phyloP scores from a whole-genome alignment of 30 jellyfish, hydroid and myxozoan genomes.

The Aurelia aurita complex sp. Pacific region DNA sequence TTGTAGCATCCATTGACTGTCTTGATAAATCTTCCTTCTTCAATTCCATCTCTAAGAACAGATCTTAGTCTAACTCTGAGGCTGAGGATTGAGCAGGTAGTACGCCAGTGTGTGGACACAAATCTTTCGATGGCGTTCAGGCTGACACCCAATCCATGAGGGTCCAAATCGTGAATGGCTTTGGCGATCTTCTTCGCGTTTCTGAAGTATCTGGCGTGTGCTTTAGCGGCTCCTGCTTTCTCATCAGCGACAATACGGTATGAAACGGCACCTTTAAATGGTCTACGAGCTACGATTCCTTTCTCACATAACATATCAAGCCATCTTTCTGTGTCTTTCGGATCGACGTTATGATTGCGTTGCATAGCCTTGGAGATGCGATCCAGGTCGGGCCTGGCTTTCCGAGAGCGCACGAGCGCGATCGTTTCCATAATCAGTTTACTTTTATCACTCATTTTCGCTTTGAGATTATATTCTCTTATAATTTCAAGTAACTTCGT shows the following conservation, averaged over 20 bases:
- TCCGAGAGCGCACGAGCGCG: conserved; percentile 81
- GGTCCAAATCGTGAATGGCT: conserved; percentile 56
- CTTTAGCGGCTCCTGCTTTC: conserved; percentile 58
- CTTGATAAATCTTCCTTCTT: conserved; percentile 63
- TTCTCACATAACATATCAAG: conserved; percentile 50
- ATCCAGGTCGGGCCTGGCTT: conserved; percentile 86
- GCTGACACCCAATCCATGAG: conserved; percentile 71
- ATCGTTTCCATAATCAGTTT: conserved; percentile 68
- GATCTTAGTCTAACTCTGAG: conserved; percentile 69
- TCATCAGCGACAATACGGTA: conserved; percentile 75
- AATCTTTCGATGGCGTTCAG: conserved; percentile 66
- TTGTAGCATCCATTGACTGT: conserved; percentile 58
- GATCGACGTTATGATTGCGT: conserved; percentile 74
- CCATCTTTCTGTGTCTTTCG: conserved; percentile 76
- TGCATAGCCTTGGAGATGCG: conserved; percentile 88
- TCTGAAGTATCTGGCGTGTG: conserved; percentile 52
- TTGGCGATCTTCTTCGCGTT: conserved; percentile 60
- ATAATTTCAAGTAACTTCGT: neutral
- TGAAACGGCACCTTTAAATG: conserved; percentile 83
- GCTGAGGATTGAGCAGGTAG: conserved; percentile 64
- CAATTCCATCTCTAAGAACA: conserved; percentile 73
- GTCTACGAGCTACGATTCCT: conserved; percentile 76
- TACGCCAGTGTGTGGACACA: conserved; percentile 65
- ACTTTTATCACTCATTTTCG: conserved; percentile 49
- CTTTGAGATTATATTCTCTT: neutral